Percentiles rank a stretch among this genome's conserved stretches.
Evolutionary conservation across 2,888 invertebrate genomes (phyloP).

Genomic region (Gibbula magus): DNA sequence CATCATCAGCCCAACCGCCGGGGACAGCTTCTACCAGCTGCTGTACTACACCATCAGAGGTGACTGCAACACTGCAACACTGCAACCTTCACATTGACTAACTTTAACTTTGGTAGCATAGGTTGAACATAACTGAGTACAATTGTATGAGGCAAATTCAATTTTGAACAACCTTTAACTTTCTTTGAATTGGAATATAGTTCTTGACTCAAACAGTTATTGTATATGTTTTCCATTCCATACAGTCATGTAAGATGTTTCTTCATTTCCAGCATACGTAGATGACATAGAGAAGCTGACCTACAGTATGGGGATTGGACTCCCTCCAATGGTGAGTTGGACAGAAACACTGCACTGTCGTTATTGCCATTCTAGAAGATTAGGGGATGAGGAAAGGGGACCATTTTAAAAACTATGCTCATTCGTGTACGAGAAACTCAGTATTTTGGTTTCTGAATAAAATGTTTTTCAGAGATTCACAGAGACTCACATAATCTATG

Average conservation of each 20-base stretch:
- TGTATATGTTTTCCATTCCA: too few species aligned
- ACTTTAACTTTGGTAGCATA: neutral
- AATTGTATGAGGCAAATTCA: neutral
- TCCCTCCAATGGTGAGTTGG: constrained; percentile 69
- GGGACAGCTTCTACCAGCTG: constrained; percentile 68
- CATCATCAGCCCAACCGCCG: constrained; percentile 69
- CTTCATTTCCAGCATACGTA: constrained; percentile 64
- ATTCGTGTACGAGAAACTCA: too few species aligned
- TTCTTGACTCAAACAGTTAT: too few species aligned
- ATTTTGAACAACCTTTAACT: neutral
- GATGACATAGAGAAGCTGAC: constrained; percentile 65
- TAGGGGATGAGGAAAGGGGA: too few species aligned
- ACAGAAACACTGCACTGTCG: too few species aligned
- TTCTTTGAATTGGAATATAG: too few species aligned
- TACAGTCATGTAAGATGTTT: neutral
- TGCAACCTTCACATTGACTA: neutral
- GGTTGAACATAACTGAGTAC: neutral
- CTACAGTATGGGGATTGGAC: constrained; percentile 72
- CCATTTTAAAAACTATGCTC: too few species aligned
- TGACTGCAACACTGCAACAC: constrained; percentile 35
- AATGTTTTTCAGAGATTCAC: too few species aligned
- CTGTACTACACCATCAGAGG: constrained; percentile 71
- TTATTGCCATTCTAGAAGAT: too few species aligned
- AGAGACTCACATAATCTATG: too few species aligned
- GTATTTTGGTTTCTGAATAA: too few species aligned